Conservation (phyloP, 2,888 invertebrate genomes). For the Drosophila cracens region DNA sequence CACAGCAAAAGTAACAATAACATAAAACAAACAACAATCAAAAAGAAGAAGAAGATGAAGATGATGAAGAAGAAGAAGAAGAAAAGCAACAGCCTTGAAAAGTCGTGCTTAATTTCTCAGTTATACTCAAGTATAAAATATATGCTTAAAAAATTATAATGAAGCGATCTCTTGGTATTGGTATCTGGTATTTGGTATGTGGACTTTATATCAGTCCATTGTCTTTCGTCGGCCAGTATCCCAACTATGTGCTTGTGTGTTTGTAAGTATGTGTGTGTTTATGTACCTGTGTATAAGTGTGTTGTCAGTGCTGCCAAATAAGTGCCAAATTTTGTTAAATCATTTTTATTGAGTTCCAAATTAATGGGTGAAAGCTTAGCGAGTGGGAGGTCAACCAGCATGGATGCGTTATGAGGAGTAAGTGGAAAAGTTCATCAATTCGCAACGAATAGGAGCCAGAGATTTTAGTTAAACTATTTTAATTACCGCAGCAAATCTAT, state of each 20-base stretch:
- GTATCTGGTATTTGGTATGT: constrained; percentile 31
- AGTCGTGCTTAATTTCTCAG: constrained; percentile 79
- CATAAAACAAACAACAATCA: constrained; percentile 27
- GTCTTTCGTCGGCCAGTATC: constrained; percentile 27
- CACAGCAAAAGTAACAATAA: constrained; percentile 29
- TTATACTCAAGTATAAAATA: constrained; percentile 71
- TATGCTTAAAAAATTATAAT: constrained; percentile 74
- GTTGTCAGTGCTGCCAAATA: constrained; percentile 51
- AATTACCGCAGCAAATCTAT: not conserved
- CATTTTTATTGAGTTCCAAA: constrained; percentile 55
- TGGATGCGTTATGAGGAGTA: not conserved
- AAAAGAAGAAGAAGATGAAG: constrained; percentile 34
- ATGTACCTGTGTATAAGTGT: not conserved
- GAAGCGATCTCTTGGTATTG: constrained; percentile 53
- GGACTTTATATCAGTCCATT: constrained; percentile 42
- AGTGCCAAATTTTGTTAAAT: constrained; percentile 62
- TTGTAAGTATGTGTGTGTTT: not conserved
- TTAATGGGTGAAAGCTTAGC: constrained; percentile 55
- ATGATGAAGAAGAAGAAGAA: constrained; percentile 21
- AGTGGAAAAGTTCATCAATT: not conserved
- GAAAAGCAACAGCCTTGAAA: constrained; percentile 63
- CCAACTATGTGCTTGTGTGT: constrained; percentile 1
- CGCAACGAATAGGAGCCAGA: not conserved
- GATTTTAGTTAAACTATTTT: not conserved
- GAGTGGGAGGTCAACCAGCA: constrained; percentile 10